Percentiles rank a stretch among this genome's conserved stretches.
These are phyloP conservation scores for Chromobotia macracanthus DNA, from an alignment of 2,797 vertebrate species.

Conservation along the genomic window DNA sequence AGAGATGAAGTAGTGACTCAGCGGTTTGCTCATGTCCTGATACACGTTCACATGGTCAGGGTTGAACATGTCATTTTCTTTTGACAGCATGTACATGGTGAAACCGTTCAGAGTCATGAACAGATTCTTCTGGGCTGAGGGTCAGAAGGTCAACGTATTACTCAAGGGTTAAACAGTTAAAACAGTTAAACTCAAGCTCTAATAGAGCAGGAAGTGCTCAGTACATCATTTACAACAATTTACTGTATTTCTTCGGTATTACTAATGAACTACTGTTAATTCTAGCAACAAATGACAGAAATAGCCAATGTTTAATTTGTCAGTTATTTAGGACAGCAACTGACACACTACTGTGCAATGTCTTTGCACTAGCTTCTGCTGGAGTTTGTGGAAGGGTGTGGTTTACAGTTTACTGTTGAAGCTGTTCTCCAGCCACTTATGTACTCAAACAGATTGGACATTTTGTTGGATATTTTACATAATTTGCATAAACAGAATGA, in stretches of 20 bases:
- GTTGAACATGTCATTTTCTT: conserved; percentile 86
- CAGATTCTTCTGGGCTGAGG: conserved; percentile 76
- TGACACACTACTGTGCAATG: background rate
- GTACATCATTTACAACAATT: too few relatives aligned
- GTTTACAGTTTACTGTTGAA: background rate
- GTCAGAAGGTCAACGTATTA: background rate
- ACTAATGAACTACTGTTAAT: background rate
- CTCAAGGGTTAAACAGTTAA: too few relatives aligned
- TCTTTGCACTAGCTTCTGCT: background rate
- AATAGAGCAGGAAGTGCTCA: too few relatives aligned
- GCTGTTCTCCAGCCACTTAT: background rate
- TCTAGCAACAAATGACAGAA: background rate
- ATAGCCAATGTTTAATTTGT: conserved; percentile 1
- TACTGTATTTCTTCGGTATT: too few relatives aligned
- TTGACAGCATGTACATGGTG: conserved; percentile 93
- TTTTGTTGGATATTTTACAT: background rate
- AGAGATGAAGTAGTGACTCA: conserved; percentile 92
- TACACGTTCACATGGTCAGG: conserved; percentile 78
- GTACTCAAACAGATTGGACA: background rate
- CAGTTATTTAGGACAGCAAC: background rate
- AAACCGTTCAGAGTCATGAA: conserved; percentile 94
- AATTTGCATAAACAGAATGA: too few relatives aligned
- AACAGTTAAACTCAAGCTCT: too few relatives aligned
- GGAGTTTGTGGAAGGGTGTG: background rate
- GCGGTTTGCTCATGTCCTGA: conserved; percentile 91